Conservation (phyloP, 2,113 vertebrate genomes). For the Platysteira castanea region DNA sequence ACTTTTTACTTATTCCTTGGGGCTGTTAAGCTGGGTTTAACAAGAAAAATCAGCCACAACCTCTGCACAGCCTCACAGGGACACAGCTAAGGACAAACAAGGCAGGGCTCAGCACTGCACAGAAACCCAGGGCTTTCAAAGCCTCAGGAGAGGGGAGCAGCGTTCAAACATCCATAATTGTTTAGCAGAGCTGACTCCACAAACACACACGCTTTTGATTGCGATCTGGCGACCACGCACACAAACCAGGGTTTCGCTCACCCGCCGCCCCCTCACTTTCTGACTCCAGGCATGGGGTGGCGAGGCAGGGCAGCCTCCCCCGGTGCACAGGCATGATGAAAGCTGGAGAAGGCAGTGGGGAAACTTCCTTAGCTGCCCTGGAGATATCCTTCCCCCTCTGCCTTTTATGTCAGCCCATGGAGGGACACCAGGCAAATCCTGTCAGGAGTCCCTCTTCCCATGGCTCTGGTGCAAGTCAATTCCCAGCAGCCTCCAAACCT, state of each 20-base stretch:
- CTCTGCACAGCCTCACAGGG: background rate
- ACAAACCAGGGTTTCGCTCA: background rate
- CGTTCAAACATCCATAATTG: background rate
- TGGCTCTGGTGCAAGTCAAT: background rate
- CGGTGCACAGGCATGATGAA: accelerated
- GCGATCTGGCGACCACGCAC: background rate
- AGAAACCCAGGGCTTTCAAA: background rate
- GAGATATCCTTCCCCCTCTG: background rate
- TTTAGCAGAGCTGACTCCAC: background rate
- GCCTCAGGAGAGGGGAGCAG: background rate
- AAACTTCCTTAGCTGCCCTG: background rate
- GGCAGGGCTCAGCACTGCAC: accelerated
- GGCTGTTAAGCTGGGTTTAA: background rate
- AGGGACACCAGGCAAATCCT: background rate
- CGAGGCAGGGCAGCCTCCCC: background rate
- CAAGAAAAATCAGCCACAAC: background rate
- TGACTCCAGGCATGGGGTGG: background rate
- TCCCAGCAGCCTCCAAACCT: background rate
- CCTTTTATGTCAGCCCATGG: background rate
- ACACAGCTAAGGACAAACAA: background rate
- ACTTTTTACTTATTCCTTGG: background rate
- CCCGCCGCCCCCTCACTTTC: background rate
- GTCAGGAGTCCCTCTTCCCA: background rate
- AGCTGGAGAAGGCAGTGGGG: background rate
- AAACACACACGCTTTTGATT: background rate